Base-by-base conservation (phyloP, 1,140 invertebrate species). In the Cydia amplana region DNA sequence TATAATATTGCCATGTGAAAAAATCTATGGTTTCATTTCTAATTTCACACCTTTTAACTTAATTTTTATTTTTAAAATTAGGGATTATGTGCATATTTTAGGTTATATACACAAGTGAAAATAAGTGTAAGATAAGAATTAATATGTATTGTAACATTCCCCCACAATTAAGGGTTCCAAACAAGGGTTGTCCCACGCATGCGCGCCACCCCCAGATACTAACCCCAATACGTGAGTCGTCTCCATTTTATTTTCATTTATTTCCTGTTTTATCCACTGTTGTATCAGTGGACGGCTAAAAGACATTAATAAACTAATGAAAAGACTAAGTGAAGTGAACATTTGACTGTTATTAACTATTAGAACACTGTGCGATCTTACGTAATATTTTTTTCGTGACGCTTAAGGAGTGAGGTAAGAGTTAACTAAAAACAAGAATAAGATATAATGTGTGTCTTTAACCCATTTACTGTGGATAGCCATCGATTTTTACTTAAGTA, bases 161-260 rank as follows among this genome's bases (percentile, higher is more conserved):
- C 73, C 51, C 70, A 23, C n/a, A 20, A 40, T 10, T 65, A 28
- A 60, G 49, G 72, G 67, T 60, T 46, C 55, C 25, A 32, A 75
- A 75, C 23, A 65, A 75, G 74, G 75, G 40, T 18, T 23, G 75
- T 46, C 55, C 18, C 60, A 78, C 88, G 86, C 88, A 87, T 86
- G 88, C 88, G 88, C 80, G 23, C 1, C 40, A 36, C 16, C 63
- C 65, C 65, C 75, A 63, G 25, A 75, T 20, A 78, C 76, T 85
- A 82, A 89, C 85, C 85, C 82, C 84, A 84, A 85, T 83, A 83
- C 80, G 76, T 72, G 70, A 78, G 73, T 55, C 78, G 82, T 78
- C 85, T 78, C 87, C 88, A 90, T 90, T 88, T 90, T 90, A 88
- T 88, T 88, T 88, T 79, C 83, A 83, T 86, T 87, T 87, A 85